phyloP scores from a whole-genome alignment of 2,797 vertebrate species.

The Hybognathus amarus region DNA sequence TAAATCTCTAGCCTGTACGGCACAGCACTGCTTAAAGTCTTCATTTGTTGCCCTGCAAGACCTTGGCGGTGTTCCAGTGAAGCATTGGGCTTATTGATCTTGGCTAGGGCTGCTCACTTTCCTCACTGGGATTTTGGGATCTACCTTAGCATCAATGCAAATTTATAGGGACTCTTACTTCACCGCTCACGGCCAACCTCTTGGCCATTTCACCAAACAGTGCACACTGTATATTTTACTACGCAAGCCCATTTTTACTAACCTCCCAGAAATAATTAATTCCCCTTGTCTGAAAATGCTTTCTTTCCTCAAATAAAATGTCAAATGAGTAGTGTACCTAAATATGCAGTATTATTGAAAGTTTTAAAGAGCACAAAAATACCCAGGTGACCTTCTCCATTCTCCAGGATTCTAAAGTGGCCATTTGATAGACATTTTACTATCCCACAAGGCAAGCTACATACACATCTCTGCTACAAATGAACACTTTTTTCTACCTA shows the following conservation, averaged over 20 bases:
- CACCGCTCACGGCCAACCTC: slow-evolving; percentile 1
- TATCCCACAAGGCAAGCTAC: too few species aligned
- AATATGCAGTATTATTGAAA: not conserved
- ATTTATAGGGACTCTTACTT: slow-evolving; percentile 20
- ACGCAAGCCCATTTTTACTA: not conserved
- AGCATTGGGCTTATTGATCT: slow-evolving; percentile 67
- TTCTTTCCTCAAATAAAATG: not conserved
- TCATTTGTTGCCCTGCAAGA: slow-evolving; percentile 68
- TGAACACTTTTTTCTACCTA: too few species aligned
- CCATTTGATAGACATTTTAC: not conserved
- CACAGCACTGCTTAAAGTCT: slow-evolving; percentile 69
- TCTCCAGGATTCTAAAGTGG: not conserved
- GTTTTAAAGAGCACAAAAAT: not conserved
- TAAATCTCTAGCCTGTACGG: slow-evolving; percentile 75
- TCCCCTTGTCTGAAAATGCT: not conserved
- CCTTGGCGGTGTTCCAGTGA: slow-evolving; percentile 52
- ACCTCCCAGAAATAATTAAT: not conserved
- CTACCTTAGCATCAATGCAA: slow-evolving; percentile 61
- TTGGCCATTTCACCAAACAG: not conserved
- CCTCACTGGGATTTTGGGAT: slow-evolving; percentile 62
- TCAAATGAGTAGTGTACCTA: not conserved
- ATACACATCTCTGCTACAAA: too few species aligned
- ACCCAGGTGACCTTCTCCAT: not conserved
- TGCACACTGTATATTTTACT: not conserved
- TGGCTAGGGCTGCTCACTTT: slow-evolving; percentile 62